Percentiles rank a stretch among this genome's conserved stretches.
phyloP scores from a whole-genome alignment of 2,888 invertebrate genomes.

The Helicoverpa assulta region DNA sequence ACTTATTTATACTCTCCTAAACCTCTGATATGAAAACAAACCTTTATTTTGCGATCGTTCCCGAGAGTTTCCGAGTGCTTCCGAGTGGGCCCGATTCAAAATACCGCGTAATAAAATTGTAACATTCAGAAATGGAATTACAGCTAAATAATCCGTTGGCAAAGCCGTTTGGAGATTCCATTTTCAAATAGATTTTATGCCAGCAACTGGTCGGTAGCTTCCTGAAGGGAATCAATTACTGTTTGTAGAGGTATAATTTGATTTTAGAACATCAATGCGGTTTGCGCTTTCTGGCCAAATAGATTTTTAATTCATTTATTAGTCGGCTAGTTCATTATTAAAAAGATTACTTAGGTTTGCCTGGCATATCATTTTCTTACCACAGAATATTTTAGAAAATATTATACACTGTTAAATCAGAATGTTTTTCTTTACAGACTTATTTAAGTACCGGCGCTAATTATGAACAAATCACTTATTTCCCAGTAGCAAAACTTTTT shows the following conservation, averaged over 20 bases:
- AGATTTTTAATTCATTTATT: conserved; percentile 9
- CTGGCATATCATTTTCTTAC: neutral
- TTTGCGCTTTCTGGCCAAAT: conserved; percentile 11
- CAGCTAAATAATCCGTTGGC: conserved; percentile 42
- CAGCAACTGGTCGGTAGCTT: conserved; percentile 34
- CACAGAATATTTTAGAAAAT: too few relatives aligned
- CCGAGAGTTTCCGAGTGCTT: conserved; percentile 36
- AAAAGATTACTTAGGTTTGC: neutral
- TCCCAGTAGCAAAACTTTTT: too few relatives aligned
- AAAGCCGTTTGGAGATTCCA: conserved; percentile 44
- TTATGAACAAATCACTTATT: too few relatives aligned
- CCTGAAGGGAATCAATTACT: conserved; percentile 24
- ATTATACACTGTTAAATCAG: too few relatives aligned
- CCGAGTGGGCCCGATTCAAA: conserved; percentile 39
- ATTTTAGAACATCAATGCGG: conserved; percentile 23
- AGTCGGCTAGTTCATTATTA: neutral
- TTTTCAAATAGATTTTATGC: conserved; percentile 43
- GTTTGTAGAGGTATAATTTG: conserved; percentile 24
- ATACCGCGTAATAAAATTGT: conserved; percentile 37
- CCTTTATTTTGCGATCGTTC: conserved; percentile 10
- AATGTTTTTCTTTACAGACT: too few relatives aligned
- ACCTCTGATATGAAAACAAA: conserved; percentile 22
- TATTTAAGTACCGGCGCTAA: too few relatives aligned
- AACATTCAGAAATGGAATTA: conserved; percentile 41
- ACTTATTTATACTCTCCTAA: conserved; percentile 2